These are phyloP conservation scores for Heliopora coerulea DNA, from an alignment of 92 coral and sea anemone genomes.

Conservation along the genomic window DNA sequence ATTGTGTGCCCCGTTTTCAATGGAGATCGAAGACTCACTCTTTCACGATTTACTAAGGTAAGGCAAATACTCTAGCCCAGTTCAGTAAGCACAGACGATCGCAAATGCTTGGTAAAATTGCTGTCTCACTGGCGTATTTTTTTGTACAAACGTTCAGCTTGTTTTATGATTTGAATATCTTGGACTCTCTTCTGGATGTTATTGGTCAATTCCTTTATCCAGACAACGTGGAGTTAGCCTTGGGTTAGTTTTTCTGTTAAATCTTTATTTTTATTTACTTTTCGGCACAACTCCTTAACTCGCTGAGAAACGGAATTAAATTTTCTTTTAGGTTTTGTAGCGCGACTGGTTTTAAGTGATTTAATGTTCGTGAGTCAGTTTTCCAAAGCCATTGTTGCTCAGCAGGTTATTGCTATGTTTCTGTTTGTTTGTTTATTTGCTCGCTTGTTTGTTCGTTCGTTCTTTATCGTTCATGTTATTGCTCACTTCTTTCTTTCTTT, in stretches of 20 bases:
- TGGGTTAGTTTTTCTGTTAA: conserved; percentile 70
- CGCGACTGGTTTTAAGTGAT: conserved; percentile 87
- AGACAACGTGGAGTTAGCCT: conserved; percentile 71
- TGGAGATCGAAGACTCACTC: conserved; percentile 88
- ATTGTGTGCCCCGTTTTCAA: conserved; percentile 92
- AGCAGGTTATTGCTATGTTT: conserved; percentile 8
- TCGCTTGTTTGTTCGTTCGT: neutral
- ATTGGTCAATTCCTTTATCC: conserved; percentile 60
- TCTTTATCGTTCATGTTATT: conserved; percentile 8
- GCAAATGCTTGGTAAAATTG: no score
- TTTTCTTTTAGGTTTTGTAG: conserved; percentile 67
- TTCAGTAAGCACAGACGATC: no score
- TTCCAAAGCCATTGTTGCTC: conserved; percentile 58
- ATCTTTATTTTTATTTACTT: no score
- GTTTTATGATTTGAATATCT: conserved; percentile 63
- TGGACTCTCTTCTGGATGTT: conserved; percentile 73
- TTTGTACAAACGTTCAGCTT: conserved; percentile 52
- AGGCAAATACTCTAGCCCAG: no score
- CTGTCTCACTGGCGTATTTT: no score
- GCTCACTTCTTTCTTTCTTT: conserved; percentile 23
- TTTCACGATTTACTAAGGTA: conserved; percentile 85
- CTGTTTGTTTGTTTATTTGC: no score
- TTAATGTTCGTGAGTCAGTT: conserved; percentile 87
- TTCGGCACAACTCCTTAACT: no score
- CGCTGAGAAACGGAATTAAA: no score